phyloP scores from a whole-genome alignment of 2,113 vertebrate genomes.

The Syrrhaptes paradoxus region DNA sequence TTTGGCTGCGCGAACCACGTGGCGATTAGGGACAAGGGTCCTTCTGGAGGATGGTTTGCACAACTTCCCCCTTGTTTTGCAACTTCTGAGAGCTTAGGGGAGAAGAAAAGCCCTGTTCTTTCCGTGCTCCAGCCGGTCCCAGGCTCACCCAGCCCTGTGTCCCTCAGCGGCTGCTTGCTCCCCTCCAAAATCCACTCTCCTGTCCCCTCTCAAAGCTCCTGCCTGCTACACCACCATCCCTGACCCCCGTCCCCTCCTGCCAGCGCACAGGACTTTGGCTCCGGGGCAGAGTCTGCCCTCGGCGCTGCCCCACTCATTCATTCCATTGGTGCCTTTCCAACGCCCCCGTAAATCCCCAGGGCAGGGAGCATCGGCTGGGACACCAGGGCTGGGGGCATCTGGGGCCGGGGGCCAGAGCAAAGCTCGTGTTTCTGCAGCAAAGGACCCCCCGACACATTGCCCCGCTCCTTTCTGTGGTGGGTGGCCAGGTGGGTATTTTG shows the following conservation, averaged over 20 bases:
- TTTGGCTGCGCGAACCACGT: constrained; percentile 2
- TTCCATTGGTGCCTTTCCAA: neutral
- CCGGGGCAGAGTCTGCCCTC: rapidly evolving
- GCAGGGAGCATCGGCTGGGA: neutral
- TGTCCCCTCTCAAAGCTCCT: neutral
- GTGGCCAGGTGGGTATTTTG: rapidly evolving
- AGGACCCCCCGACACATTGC: neutral
- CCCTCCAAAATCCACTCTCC: rapidly evolving
- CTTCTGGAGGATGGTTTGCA: constrained; percentile 33
- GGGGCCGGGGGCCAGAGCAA: neutral
- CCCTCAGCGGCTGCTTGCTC: rapidly evolving
- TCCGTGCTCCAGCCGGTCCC: neutral
- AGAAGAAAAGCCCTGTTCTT: constrained; percentile 31
- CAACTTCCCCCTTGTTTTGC: constrained; percentile 60
- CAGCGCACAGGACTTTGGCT: neutral
- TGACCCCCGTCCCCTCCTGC: rapidly evolving
- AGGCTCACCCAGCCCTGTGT: neutral
- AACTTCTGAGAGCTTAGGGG: neutral
- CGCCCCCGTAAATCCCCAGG: rapidly evolving
- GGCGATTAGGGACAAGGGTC: constrained; percentile 56
- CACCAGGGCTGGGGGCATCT: neutral
- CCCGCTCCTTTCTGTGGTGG: neutral
- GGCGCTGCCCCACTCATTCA: neutral
- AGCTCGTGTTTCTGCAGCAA: neutral
- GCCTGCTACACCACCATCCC: rapidly evolving